phyloP scores from a whole-genome alignment of 2,888 invertebrate genomes.

The Aphrophora alni region DNA sequence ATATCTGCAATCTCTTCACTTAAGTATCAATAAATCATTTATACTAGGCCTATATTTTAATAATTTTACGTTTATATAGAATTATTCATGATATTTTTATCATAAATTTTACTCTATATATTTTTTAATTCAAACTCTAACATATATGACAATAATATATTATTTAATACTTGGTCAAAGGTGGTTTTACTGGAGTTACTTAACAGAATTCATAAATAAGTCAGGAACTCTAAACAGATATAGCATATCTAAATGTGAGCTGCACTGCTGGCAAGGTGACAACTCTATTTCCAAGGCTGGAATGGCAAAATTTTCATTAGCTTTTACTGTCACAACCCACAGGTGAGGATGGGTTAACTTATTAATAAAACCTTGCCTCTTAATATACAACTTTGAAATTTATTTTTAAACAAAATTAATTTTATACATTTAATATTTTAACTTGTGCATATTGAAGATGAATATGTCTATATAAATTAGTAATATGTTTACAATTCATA shows the following conservation, averaged over 20 bases:
- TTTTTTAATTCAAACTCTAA: not conserved
- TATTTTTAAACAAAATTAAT: no score
- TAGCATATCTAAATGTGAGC: not conserved
- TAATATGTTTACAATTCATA: no score
- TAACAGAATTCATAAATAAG: not conserved
- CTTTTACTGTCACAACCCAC: not conserved
- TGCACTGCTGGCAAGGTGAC: not conserved
- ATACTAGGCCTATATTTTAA: no score
- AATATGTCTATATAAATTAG: no score
- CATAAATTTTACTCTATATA: not conserved
- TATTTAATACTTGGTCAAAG: not conserved
- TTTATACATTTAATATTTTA: no score
- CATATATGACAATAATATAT: not conserved
- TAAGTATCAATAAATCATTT: no score
- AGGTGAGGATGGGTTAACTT: not conserved
- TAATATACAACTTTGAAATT: no score
- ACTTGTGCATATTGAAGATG: no score
- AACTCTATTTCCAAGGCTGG: not conserved
- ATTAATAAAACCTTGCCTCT: no score
- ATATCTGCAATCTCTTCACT: not conserved
- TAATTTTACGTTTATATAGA: not conserved
- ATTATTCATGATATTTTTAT: not conserved
- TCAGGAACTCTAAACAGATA: not conserved
- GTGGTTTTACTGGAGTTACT: not conserved
- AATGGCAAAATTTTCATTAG: not conserved